Evolutionary conservation across 2,888 invertebrate species (phyloP).

Genomic region (Synanthedon myopaeformis): DNA sequence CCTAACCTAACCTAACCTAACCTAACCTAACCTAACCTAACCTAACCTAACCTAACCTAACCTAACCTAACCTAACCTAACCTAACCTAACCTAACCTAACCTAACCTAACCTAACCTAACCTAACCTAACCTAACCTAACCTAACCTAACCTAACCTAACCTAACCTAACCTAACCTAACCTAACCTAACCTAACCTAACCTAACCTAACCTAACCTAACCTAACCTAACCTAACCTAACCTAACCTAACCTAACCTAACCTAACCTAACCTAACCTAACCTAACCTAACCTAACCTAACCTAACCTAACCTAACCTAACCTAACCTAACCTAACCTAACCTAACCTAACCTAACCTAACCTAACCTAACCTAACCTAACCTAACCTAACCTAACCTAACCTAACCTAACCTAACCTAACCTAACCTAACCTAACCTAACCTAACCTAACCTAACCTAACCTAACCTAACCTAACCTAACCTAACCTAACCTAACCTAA

Average conservation of each 20-base stretch:
- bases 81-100: conserved; percentile 7
- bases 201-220: conserved; percentile 5
- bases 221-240: conserved; percentile 6
- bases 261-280: conserved; percentile 9
- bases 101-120: conserved; percentile 3
- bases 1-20: conserved; percentile 7
- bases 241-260: conserved; percentile 6
- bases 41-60: neutral
- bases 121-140: neutral
- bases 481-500: too few species aligned
- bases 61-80: neutral
- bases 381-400: too few species aligned
- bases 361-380: too few species aligned
- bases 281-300: conserved; percentile 9
- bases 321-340: conserved; percentile 9
- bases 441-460: too few species aligned
- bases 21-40: conserved; percentile 1
- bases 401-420: too few species aligned
- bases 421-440: too few species aligned
- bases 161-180: conserved; percentile 6
- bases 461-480: conserved; percentile 9
- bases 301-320: conserved; percentile 10
- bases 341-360: conserved; percentile 4
- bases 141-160: neutral
- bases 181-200: conserved; percentile 8